Base-by-base conservation (phyloP, 2,888 invertebrate genomes). In the Bombyx huttoni region DNA sequence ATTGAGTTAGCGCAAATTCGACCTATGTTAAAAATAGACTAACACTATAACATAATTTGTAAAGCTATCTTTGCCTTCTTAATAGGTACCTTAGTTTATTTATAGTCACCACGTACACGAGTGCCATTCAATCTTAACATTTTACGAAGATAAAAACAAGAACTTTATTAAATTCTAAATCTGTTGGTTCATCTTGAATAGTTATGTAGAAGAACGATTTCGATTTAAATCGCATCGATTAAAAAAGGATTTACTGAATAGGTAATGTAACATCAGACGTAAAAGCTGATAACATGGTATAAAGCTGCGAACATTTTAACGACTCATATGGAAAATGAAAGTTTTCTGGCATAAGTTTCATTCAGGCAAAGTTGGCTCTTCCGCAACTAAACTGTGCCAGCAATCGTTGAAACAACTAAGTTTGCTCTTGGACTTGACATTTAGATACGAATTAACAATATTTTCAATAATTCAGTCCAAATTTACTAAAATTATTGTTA, bases 291-390 rank as follows among this genome's bases (percentile, higher is more conserved):
- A 85, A 81, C 81, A 83, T 80, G 84, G 82, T 82, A 79, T 83
- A 81, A 81, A 84, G 75, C 81, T 77, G 73, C 68, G 68, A 78
- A 73, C 78, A 81, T 85, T 79, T 84, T 80, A 81, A 79, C 70
- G 58, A 70, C 78, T 81, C 81, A 85, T 88, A 88, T 83, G 87
- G 87, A 89, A 89, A 89, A 84, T 73, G 89, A 89, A 89, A 89
- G 88, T 89, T 78, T 76, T 78, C 58, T 66, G 65, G 68, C 70
- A 72, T 72, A 68, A 80, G 81, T 81, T 85, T 83, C 88, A 87
- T 87, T 88, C 78, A 87, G 77, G 70, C 74, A 59, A 78, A 88
- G 84, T 86, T 87, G 76, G 82, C 68, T 63, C 62, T 68, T 70
- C 69, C 70, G 74, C 73, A 75, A 75, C 66, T 74, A 70, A 40